Evolutionary conservation across 2,797 vertebrate species (phyloP).

Genomic region (Spatula clypeata): DNA sequence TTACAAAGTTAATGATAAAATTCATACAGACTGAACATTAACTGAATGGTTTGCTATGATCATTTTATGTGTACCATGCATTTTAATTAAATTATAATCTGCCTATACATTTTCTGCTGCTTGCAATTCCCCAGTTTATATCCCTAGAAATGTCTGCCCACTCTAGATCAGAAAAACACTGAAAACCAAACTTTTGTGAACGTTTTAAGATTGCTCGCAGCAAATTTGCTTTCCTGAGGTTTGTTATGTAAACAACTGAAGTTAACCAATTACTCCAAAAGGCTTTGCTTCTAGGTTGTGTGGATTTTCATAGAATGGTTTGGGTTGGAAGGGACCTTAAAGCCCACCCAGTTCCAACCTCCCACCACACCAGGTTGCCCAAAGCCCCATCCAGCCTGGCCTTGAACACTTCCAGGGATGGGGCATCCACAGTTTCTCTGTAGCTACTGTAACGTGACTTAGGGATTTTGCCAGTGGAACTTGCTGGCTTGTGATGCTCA

Average conservation of each 20-base stretch:
- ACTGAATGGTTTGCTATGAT: background rate
- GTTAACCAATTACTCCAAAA: background rate
- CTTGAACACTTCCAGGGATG: background rate
- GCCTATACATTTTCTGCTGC: background rate
- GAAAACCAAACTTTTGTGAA: background rate
- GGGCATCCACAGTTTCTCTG: background rate
- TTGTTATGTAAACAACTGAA: background rate
- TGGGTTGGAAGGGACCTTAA: background rate
- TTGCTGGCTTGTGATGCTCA: background rate
- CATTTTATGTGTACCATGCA: background rate
- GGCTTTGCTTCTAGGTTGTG: background rate
- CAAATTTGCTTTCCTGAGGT: background rate
- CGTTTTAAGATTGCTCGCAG: background rate
- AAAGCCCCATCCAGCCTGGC: background rate
- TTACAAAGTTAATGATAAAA: background rate
- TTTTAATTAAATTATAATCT: background rate
- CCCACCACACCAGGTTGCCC: background rate
- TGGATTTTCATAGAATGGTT: background rate
- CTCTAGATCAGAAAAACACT: background rate
- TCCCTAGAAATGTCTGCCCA: background rate
- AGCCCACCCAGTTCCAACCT: background rate
- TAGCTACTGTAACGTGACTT: background rate
- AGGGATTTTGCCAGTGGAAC: background rate
- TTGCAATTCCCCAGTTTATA: background rate
- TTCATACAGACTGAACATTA: background rate